Base-by-base conservation (phyloP, 2,113 vertebrate genomes). In the Perca fluviatilis region DNA sequence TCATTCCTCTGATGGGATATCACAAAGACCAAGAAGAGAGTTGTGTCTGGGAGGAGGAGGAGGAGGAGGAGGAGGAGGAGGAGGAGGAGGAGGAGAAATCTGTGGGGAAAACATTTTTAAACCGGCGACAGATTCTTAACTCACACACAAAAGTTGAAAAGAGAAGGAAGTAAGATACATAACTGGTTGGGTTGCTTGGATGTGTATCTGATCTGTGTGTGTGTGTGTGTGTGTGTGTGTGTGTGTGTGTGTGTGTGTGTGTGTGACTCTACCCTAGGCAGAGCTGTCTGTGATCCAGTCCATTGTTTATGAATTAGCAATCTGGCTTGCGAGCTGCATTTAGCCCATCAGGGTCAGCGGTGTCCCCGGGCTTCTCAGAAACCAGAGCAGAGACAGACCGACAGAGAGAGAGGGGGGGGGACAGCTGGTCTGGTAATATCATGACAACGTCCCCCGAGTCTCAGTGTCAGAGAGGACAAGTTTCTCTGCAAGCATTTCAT, bases 341-440 rank as follows among this genome's bases (percentile, higher is more conserved):
- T 92, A 92, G 87, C 83, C 66, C 43, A 10, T 71, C 71, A 47
- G 85, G 77, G 82, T 90, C 78, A 73, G 74, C 62, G 11, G 27
- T 76, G 86, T 89, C 66, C 82, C 76, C 50, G 23, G 23, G 73
- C 75, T 94, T 95, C 91, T 84, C 21, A 72, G 93, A 92, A 94
- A 82, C 30, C 21, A 64, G 62, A 62, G 2, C 61, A 63, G 65
- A 47, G 56, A 30, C n/a, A n/a, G n/a, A n/a, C n/a, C n/a, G 50
- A 0, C 19, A 36, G 36, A 12, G 60, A 30, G 30, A 33, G 27
- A 27, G 27, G 2, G 27, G 2, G 27, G 27, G 23, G 67, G 74
- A 92, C 93, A 95, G 93, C 94, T 72, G 72, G 57, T 78, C 83
- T 84, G 68, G 71, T 89, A 78, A 86, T 74, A 60, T 57, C 75